Base-by-base conservation (phyloP, 2,888 invertebrate species). In the Clusia tigrina region DNA sequence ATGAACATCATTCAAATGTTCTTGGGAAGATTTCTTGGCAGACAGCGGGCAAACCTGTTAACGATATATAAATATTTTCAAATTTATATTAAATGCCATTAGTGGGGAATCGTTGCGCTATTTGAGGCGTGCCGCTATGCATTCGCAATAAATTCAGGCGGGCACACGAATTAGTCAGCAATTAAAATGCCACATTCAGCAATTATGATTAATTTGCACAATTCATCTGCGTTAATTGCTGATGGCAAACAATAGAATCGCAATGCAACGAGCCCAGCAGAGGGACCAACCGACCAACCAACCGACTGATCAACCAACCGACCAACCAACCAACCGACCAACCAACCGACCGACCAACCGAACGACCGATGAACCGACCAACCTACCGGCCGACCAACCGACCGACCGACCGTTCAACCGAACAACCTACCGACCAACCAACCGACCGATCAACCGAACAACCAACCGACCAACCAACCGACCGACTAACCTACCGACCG, bases 1-100 rank as follows among this genome's bases (percentile, higher is more conserved):
- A 22, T 57, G 37, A n/a, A 61, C 67, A n/a, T n/a, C n/a, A n/a
- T n/a, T n/a, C n/a, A n/a, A n/a, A n/a, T n/a, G n/a, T n/a, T n/a
- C n/a, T n/a, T n/a, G n/a, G n/a, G 23, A 10, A 54, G 26, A 26
- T 54, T 54, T 63, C 52, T 60, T 66, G 59, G 54, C 59, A 53
- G 62, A 42, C 51, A 22, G 2, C 22, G 2, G 6, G 24, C 64
- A 65, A 76, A 74, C 78, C 74, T 74, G 74, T 74, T 74, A 70
- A 74, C 78, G 52, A 74, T 74, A 73, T 67, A n/a, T n/a, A n/a
- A n/a, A n/a, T n/a, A 65, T 69, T 64, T 57, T 51, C 52, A 32
- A 32, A 17, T 23, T 23, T n/a, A 20, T 37, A 23, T 26, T 42
- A n/a, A 42, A n/a, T 15, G 42, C n/a, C 42, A 42, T 42, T 42